A percentile compares a stretch with the other conserved stretches of the same genome.
Conservation (phyloP, 2,888 invertebrate species). For the Ischnura elegans region DNA sequence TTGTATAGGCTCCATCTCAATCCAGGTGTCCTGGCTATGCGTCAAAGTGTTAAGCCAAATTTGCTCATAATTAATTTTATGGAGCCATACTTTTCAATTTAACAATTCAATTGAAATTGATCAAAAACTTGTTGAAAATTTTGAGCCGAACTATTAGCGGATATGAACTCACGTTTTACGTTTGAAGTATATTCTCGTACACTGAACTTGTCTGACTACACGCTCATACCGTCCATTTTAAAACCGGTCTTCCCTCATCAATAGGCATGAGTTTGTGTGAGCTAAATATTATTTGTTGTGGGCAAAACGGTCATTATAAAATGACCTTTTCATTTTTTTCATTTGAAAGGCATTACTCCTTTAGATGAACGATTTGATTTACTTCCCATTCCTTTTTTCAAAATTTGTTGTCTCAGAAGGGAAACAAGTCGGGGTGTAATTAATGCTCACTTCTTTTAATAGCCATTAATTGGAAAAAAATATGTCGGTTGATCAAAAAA, state of each 20-base stretch:
- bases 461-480: not conserved
- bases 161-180: not conserved
- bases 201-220: not conserved
- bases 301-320: not conserved
- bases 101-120: too few species aligned
- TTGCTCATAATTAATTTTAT: too few species aligned
- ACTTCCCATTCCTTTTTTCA: not conserved
- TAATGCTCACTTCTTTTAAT: not conserved
- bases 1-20: too few species aligned
- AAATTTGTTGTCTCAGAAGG: not conserved
- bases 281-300: not conserved
- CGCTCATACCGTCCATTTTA: not conserved
- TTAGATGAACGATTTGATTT: not conserved
- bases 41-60: too few species aligned
- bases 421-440: not conserved
- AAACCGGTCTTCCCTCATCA: conserved; percentile 40
- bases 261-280: conserved; percentile 32
- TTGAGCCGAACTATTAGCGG: not conserved
- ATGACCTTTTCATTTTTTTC: not conserved
- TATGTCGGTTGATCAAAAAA: too few species aligned
- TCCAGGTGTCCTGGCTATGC: too few species aligned
- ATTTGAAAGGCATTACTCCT: not conserved
- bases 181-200: not conserved
- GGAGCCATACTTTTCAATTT: too few species aligned
- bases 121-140: not conserved